phyloP scores from a whole-genome alignment of 2,888 invertebrate genomes.

The Tholera decimalis region DNA sequence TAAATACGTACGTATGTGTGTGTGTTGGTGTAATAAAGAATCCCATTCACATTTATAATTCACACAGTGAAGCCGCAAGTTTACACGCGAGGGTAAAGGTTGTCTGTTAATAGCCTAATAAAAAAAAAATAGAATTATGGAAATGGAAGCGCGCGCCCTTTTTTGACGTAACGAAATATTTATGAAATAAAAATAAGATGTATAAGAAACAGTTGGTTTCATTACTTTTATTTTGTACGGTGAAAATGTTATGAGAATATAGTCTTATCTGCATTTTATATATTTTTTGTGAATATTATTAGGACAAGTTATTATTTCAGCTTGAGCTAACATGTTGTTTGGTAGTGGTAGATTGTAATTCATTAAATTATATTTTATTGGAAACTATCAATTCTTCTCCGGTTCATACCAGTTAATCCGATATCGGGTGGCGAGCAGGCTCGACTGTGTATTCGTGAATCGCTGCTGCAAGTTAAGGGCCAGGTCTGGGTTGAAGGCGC shows the following conservation, averaged over 20 bases:
- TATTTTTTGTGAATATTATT: neutral
- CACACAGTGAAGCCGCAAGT: conserved; percentile 48
- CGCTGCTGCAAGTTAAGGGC: no score
- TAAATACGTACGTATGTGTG: conserved; percentile 38
- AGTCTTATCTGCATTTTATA: neutral
- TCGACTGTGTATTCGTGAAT: no score
- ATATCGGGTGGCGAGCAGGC: no score
- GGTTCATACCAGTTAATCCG: no score
- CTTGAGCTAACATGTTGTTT: neutral
- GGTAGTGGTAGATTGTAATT: neutral
- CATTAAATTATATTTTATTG: no score
- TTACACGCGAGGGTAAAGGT: conserved; percentile 66
- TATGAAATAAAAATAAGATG: conserved; percentile 17
- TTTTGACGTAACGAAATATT: conserved; percentile 24
- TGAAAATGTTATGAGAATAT: neutral
- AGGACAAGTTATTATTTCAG: neutral
- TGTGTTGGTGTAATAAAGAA: conserved; percentile 52
- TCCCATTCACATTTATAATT: conserved; percentile 66
- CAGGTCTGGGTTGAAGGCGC: no score
- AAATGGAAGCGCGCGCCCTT: conserved; percentile 30
- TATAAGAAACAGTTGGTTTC: neutral
- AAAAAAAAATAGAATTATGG: conserved; percentile 25
- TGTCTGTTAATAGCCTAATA: conserved; percentile 52
- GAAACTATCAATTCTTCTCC: no score
- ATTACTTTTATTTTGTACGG: conserved; percentile 9